Base-by-base conservation (phyloP, 2,888 invertebrate genomes). In the Pyrrhosoma nymphula region DNA sequence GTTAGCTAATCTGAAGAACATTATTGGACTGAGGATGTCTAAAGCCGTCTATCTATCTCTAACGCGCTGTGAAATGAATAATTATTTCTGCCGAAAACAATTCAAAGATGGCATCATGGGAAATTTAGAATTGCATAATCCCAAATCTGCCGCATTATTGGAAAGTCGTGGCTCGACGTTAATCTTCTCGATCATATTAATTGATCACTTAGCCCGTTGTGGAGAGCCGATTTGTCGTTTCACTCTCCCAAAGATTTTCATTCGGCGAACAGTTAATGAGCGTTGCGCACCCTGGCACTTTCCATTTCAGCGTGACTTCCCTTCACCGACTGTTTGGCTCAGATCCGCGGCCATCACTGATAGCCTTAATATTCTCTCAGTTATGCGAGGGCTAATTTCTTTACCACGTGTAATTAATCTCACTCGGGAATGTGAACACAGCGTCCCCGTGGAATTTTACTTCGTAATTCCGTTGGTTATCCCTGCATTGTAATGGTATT, bases 261-360 rank as follows among this genome's bases (percentile, higher is more conserved):
- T 69, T 75, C 93, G 93, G 39, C 63, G 69, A 93, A 93, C 69
- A 93, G 63, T 93, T 69, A 93, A 93, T 93, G 47, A 93, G 47
- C 93, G 69, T n/a, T 63, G 30, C 75, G 75, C 39, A 55, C 35
- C 47, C 55, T 47, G 39, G 63, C 39, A 75, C 75, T 93, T 93
- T 93, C 75, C 69, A 93, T 93, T 93, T 75, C 63, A 69, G n/a
- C 63, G 63, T 26, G n/a, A 69, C 39, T 39, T 63, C 93, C 93
- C 16, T 63, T 69, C 93, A 69, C 47, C 93, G n/a, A 39, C 39
- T 63, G n/a, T 47, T 93, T 14, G 16, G 26, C 63, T 56, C 47
- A 93, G 75, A 69, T 93, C n/a, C 30, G 35, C 93, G 26, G 47
- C 47, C 93, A 63, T 63, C 93, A 93, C 69, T 55, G 93, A 93